A percentile compares a stretch with the other conserved stretches of the same genome.
Conservation (phyloP, 2,888 invertebrate species). For the Linhomoeus sp. region DNA sequence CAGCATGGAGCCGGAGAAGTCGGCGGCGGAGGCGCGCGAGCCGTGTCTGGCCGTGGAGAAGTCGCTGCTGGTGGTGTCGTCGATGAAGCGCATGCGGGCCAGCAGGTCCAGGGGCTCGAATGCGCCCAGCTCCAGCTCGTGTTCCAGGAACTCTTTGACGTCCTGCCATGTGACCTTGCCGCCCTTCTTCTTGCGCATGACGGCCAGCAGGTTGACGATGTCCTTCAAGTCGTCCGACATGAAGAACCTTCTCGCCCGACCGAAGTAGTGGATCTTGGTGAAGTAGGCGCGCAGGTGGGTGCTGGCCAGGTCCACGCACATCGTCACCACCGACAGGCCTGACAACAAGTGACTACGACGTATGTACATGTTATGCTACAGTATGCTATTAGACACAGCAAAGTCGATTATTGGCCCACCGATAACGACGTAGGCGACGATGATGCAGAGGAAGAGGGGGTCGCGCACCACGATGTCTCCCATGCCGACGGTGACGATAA, state of each 20-base stretch:
- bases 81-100: no score
- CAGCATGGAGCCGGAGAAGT: no score
- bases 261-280: conserved; percentile 27
- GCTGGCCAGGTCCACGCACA: conserved; percentile 28
- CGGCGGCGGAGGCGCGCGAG: no score
- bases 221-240: conserved; percentile 27
- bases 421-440: conserved; percentile 28
- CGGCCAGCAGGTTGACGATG: conserved; percentile 24
- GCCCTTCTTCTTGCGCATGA: conserved; percentile 26
- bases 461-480: conserved; percentile 26
- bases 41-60: no score
- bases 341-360: neutral
- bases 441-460: conserved; percentile 23
- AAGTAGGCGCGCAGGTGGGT: conserved; percentile 28
- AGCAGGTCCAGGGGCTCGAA: no score
- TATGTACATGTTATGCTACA: no score
- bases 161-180: conserved; percentile 23
- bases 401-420: no score
- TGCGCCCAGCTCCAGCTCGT: no score
- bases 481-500: conserved; percentile 27
- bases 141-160: conserved; percentile 24
- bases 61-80: no score
- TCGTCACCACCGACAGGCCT: conserved; percentile 27
- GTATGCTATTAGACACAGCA: no score
- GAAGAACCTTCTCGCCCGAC: conserved; percentile 23